Evolutionary conservation across 2,113 vertebrate genomes (phyloP), one percentile per base, ranked within the genome.

Genomic region (Ciconia boyciana): DNA sequence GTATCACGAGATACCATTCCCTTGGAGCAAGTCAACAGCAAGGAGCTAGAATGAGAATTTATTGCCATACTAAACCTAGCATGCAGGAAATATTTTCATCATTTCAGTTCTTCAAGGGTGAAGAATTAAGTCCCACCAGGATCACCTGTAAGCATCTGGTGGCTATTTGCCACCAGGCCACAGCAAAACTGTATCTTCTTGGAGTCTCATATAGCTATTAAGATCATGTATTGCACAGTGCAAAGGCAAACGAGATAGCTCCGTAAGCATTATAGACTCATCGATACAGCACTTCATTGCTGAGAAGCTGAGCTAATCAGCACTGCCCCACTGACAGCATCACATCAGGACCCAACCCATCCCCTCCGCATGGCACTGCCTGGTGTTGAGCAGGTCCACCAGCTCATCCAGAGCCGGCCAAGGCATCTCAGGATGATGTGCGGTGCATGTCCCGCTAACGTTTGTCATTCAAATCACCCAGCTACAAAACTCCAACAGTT

Each of bases 361-460:
- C 7, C 11, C 43, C 36, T 82, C 44, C 32, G 9, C 48, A 14
- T 3, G n/a, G 70, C 89, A n/a, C 36, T 80, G 62, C 28, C 17
- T 61, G 58, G n/a, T 4, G 65, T 20, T 16, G 29, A 41, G 77
- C 1, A 17, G 12, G 18, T 79, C 52, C 39, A 66, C 4, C 4
- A 28, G 64, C 61, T 60, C 69, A 57, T 6, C 51, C 81, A 26
- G 46, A 17, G 7, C 71, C 0, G 0, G 36, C 64, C 70, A 61
- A 64, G 48, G 54, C 16, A 7, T 6, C 43, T 9, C 34, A 36
- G 28, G 41, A 62, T n/a, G 62, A 72, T 1, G 2, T 0, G 1
- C 4, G 20, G 16, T 48, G 58, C 74, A 12, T 2, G 36, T 11
- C 46, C 41, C 4, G 1, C 0, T 3, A 39, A 19, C 0, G 0